Evolutionary conservation across 37 sponge, comb jelly and placozoan species (phyloP), one percentile per base, ranked within the genome.

Genomic region (Cladorhizidae sp.): DNA sequence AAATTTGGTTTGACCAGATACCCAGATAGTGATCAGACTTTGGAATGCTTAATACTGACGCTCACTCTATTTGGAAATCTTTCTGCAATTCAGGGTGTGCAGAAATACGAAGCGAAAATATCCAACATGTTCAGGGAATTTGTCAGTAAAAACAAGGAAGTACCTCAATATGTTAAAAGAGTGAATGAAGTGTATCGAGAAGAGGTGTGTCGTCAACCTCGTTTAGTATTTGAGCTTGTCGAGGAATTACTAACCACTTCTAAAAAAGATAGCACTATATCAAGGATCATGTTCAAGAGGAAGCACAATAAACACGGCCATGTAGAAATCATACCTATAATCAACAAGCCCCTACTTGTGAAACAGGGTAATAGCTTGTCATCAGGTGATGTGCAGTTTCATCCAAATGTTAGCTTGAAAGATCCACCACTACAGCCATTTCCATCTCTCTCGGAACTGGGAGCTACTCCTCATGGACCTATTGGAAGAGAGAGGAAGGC

Each of bases 11-110:
- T 92, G 21, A 41, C 17, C 20, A 21, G 69, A 2, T 52, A 38
- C 42, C 20, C 64, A 22, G n/a, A 28, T 2, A 79, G 43, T 75
- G 83, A 74, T 49, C 52, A 69, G 0, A 28, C 82, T 20, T 3
- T 38, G 33, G 83, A 83, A 57, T 86, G 82, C 52, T 41, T 86
- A n/a, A 57, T 82, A 0, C 83, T 86, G 0, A 17, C 80, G 0
- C 70, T 91, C 20, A 64, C 70, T 5, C 70, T 91, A n/a, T 49
- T 86, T 55, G 92, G 79, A 9, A 86, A 86, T 38, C 69, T 91
- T 33, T 23, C 50, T 12, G 21, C 41, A 40, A 21, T 67, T 23
- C 39, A 57, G 12, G 54, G 15, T 57, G 12, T 39, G 1, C 22
- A n/a, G 14, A 22, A 36, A 8, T 67, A 41, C 28, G 26, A 50